A percentile compares a stretch with the other conserved stretches of the same genome.
Evolutionary conservation across 2,797 vertebrate genomes (phyloP).

Genomic region (Euphonia xanthogaster): DNA sequence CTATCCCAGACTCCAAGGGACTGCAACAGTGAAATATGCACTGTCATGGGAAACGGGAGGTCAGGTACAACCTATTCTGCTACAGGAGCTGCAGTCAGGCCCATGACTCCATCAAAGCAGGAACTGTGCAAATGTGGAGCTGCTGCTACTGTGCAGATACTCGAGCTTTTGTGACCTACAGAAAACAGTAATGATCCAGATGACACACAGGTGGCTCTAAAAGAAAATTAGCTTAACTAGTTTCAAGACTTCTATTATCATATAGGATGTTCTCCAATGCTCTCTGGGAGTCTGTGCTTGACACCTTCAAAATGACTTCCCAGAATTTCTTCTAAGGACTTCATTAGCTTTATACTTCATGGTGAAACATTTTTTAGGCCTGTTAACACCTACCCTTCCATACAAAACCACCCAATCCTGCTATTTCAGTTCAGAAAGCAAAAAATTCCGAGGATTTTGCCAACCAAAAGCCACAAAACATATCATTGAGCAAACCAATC

Average conservation of each 20-base stretch:
- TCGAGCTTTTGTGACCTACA: fast-evolving
- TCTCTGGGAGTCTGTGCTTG: neutral
- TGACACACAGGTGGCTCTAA: neutral
- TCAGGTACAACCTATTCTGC: neutral
- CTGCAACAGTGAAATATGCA: neutral
- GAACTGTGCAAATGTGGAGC: neutral
- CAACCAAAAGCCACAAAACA: neutral
- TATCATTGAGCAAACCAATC: neutral
- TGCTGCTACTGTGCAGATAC: no score
- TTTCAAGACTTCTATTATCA: neutral
- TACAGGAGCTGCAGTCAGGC: neutral
- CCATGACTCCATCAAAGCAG: neutral
- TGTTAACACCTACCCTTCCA: neutral
- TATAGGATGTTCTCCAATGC: neutral
- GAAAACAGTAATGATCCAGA: neutral
- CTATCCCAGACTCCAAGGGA: neutral
- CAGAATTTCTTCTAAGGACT: neutral
- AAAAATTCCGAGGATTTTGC: neutral
- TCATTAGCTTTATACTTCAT: neutral
- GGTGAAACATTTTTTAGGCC: neutral
- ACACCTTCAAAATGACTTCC: neutral
- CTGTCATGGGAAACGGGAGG: fast-evolving
- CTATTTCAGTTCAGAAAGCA: neutral
- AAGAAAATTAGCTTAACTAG: neutral
- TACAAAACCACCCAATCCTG: neutral